phyloP scores from a whole-genome alignment of 1,140 invertebrate genomes.

The Sinonovacula constricta region DNA sequence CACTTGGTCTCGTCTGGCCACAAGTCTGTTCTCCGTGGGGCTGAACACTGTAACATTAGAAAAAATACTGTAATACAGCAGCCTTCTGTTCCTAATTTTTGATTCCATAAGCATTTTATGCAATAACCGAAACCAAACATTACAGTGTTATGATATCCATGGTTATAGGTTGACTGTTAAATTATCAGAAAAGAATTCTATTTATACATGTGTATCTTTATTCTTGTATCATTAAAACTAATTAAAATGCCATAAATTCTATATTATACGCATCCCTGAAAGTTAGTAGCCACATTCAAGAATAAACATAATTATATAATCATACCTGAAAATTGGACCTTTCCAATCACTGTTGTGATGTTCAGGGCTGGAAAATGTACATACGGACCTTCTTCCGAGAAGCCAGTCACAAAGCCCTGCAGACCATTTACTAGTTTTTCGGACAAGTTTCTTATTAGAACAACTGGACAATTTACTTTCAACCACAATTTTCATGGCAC shows the following conservation, averaged over 20 bases:
- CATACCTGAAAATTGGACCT: slow-evolving; percentile 11
- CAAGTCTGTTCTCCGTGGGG: slow-evolving; percentile 20
- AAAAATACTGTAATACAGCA: background rate
- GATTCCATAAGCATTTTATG: no score
- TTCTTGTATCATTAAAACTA: no score
- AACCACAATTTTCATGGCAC: slow-evolving; percentile 39
- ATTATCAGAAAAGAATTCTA: background rate
- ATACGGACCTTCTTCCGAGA: background rate
- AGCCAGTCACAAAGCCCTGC: slow-evolving; percentile 2
- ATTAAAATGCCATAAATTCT: no score
- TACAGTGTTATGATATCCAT: no score
- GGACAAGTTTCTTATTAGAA: slow-evolving; percentile 34
- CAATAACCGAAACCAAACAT: no score
- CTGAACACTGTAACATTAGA: slow-evolving; percentile 37
- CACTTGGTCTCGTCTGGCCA: slow-evolving; percentile 28
- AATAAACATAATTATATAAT: background rate
- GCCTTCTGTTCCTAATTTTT: no score
- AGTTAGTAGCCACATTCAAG: no score
- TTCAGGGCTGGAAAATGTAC: no score
- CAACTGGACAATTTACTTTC: slow-evolving; percentile 34
- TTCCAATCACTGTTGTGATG: background rate
- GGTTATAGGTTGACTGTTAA: no score
- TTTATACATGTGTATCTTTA: background rate
- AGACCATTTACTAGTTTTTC: slow-evolving; percentile 42
- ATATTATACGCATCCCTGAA: no score